Evolutionary conservation across 2,797 vertebrate genomes (phyloP), one percentile per base, ranked within the genome.

Genomic region (Masticophis lateralis): DNA sequence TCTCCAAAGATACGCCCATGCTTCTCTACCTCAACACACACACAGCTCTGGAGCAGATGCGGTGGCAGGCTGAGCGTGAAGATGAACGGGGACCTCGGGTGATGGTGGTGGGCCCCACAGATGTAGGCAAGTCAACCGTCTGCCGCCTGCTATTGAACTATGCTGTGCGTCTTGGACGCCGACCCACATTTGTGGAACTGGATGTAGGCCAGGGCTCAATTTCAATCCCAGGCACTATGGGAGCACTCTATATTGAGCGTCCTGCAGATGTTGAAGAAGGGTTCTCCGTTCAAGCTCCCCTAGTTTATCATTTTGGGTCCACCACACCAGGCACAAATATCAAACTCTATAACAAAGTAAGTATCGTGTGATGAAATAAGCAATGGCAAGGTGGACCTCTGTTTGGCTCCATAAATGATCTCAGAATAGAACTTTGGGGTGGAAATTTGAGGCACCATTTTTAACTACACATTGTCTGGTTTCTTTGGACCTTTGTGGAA

Each of bases 331-430:
- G 99, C 87, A 99, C 99, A 92, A 99, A 99, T 97, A 99, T 99
- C 96, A 99, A 99, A 97, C 99, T 99, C 91, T 99, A 99, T 96
- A 99, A 99, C 94, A 99, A 99, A 98, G 99, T 99, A 89, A 98
- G 97, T 0, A 3, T 0, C 25, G 3, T 25, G 25, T n/a, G 43
- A 88, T 87, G 69, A 8, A 86, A 25, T 57, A 20, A 16, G 79
- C 9, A 56, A 13, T 47, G 14, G 28, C 14, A 20, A 28, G 79
- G 14, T 90, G 47, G 43, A 61, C 11, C 28, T 69, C 18, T 51
- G 20, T 10, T 4, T 93, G 27, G 28, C 66, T 79, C 53, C 12
- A 22, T 4, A 43, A 55, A 18, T 86, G 14, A 86, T 60, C 43
- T 51, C 37, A 60, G 3, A 43, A 27, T 47, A 91, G 56, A 27